Evolutionary conservation across 1,140 invertebrate species (phyloP), one percentile per base, ranked within the genome.

Genomic region (Drosophila repleta): DNA sequence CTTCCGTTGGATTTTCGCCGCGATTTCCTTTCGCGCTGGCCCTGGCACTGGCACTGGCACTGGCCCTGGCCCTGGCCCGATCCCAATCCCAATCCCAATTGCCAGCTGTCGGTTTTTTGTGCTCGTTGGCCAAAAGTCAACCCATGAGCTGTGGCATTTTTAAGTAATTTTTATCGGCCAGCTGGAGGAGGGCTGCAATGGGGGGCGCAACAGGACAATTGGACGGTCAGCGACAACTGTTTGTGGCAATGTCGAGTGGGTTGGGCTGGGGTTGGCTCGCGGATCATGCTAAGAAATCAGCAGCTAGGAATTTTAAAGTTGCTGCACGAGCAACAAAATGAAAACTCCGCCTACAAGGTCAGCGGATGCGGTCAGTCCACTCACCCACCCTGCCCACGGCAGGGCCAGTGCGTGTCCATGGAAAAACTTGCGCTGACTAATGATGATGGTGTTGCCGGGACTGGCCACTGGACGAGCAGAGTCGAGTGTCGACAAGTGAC

Each of bases 101-200:
- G 74, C 76, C 24, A 52, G 60, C 46, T 55, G 24, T 45, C 52
- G 48, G 48, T 61, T 79, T 68, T 74, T 72, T 77, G 74, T 87
- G 63, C 53, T 70, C 75, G 78, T 85, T 90, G 87, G 87, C 88
- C 87, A 90, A 80, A 90, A 90, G 87, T 90, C 87, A 90, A 90
- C 87, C 82, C 87, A 90, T 85, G 88, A 90, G 87, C 87, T 90
- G 87, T 73, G 87, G 87, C 87, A 90, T 90, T 90, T 90, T 90
- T 90, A 90, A 90, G 87, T 90, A 90, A 90, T 90, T 90, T 90
- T 90, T 90, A 90, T 90, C 79, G 87, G 76, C 77, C 68, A 82
- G 68, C 64, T 51, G 67, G 57, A 56, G 71, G 41, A 11, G 8
- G 45, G 53, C 21, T 3, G 52, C 48, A 35, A 51, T 17, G 49